Evolutionary conservation across 64 coral and sea anemone genomes (phyloP).

Genomic region (Stichodactyla mertensii): DNA sequence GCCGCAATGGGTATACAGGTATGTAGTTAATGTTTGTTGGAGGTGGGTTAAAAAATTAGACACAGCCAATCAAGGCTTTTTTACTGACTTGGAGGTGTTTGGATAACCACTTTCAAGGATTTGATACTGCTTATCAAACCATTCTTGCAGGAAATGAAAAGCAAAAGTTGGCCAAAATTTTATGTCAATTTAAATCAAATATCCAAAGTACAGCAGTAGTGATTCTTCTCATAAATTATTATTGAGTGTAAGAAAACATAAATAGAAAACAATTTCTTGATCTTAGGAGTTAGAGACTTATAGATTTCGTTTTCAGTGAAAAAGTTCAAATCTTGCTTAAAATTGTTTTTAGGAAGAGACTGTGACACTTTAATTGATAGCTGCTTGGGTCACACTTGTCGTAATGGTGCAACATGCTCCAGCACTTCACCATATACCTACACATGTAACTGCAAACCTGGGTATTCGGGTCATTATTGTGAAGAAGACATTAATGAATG

Average conservation of each 20-base stretch:
- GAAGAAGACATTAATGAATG: slow-evolving; percentile 67
- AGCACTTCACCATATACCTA: slow-evolving; percentile 18
- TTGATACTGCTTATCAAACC: too few relatives aligned
- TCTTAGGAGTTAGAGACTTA: neutral
- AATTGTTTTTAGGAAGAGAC: slow-evolving; percentile 30
- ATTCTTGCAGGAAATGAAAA: too few relatives aligned
- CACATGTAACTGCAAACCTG: slow-evolving; percentile 38
- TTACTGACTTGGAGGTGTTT: too few relatives aligned
- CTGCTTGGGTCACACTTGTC: slow-evolving; percentile 39
- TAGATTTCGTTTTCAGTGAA: neutral
- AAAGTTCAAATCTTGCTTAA: neutral
- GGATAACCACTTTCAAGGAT: too few relatives aligned
- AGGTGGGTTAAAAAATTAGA: too few relatives aligned
- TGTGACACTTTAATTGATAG: slow-evolving; percentile 52
- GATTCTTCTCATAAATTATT: too few relatives aligned
- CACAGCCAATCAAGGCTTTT: too few relatives aligned
- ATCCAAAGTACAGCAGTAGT: too few relatives aligned
- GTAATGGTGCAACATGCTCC: slow-evolving; percentile 36
- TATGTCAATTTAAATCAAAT: too few relatives aligned
- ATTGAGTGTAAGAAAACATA: neutral
- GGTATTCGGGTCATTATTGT: slow-evolving; percentile 42
- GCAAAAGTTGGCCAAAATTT: too few relatives aligned
- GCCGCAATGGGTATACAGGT: slow-evolving; percentile 44
- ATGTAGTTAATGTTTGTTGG: neutral
- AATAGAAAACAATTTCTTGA: neutral